A percentile compares a stretch with the other conserved stretches of the same genome.
Conservation (phyloP, 2,797 vertebrate genomes). For the Euthynnus affinis region DNA sequence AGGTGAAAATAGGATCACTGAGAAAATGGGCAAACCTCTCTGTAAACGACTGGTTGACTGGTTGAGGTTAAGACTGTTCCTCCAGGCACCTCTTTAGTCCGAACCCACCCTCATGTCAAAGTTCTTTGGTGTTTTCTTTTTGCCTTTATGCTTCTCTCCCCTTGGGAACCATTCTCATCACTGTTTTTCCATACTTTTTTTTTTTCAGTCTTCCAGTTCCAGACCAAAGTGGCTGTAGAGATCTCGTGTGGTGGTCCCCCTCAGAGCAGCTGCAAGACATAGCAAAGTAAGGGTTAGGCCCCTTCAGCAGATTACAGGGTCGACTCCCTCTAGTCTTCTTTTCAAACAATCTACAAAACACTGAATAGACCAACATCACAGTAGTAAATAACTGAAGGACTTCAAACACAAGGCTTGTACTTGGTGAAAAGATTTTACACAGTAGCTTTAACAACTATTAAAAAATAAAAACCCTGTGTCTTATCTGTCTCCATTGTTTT, state of each 20-base stretch:
- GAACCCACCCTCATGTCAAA: background rate
- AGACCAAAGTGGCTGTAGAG: slow-evolving; percentile 93
- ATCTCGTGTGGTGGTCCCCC: slow-evolving; percentile 92
- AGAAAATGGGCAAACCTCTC: background rate
- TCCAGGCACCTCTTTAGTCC: slow-evolving; percentile 9
- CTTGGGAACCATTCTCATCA: background rate
- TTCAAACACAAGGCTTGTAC: slow-evolving; percentile 6
- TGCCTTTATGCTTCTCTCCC: background rate
- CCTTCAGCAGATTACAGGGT: slow-evolving; percentile 48
- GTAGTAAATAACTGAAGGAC: background rate
- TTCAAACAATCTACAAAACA: slow-evolving; percentile 66
- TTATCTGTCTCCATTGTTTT: background rate
- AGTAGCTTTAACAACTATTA: background rate
- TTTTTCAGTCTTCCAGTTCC: slow-evolving; percentile 89
- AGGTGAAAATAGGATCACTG: background rate
- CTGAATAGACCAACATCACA: slow-evolving; percentile 50
- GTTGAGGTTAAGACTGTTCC: background rate
- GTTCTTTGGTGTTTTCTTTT: background rate
- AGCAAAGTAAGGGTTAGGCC: slow-evolving; percentile 54
- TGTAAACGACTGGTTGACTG: background rate
- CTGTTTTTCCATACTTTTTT: slow-evolving; percentile 26
- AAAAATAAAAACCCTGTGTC: background rate
- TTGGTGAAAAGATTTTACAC: background rate
- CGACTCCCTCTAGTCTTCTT: slow-evolving; percentile 47
- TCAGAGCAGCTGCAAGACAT: slow-evolving; percentile 87